Base-by-base conservation (phyloP, 2,797 vertebrate species). In the Rhynchonycteris naso region DNA sequence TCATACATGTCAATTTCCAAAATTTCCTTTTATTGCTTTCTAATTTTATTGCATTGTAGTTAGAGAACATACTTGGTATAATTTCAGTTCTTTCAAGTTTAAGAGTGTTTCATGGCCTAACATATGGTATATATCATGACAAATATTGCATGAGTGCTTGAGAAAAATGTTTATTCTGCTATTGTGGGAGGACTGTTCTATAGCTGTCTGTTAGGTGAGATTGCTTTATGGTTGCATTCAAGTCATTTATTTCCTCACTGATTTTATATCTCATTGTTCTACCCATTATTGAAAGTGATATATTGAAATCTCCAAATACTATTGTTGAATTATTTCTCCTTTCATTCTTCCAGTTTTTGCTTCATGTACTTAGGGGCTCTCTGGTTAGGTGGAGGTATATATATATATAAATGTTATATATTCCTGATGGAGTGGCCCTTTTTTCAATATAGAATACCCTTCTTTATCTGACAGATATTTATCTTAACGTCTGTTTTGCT, bases 271-370 rank as follows among this genome's bases (percentile, higher is more conserved):
- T 61, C 28, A 15, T 66, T 82, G 24, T 59, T 83, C 52, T 82
- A 15, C 38, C 58, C 43, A 18, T 68, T 82, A 68, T 35, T 82
- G 43, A 71, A 71, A 92, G 15, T 87, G 21, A 8, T 26, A 54
- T 86, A 71, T 43, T 79, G 30, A 68, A 38, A 11, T 93, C n/a
- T 76, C 59, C 24, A 68, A 58, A 19, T 82, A 50, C 66, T 65
- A 19, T 8, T 56, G 26, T 93, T 68, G 30, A 93, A 88, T 76
- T 63, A 47, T 82, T 52, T 82, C 63, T 43, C 52, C 28, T 21
- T 76, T 83, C 15, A 93, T 83, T 76, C 38, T 89, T 5, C 88
- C 52, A 61, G 43, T 83, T 82, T 82, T 83, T 59, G 52, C 52
- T 75, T 59, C n/a, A n/a, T 75, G 21, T 89, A 50, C 47, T 54